phyloP scores from a whole-genome alignment of 2,888 invertebrate genomes.

The Phasia obesa region DNA sequence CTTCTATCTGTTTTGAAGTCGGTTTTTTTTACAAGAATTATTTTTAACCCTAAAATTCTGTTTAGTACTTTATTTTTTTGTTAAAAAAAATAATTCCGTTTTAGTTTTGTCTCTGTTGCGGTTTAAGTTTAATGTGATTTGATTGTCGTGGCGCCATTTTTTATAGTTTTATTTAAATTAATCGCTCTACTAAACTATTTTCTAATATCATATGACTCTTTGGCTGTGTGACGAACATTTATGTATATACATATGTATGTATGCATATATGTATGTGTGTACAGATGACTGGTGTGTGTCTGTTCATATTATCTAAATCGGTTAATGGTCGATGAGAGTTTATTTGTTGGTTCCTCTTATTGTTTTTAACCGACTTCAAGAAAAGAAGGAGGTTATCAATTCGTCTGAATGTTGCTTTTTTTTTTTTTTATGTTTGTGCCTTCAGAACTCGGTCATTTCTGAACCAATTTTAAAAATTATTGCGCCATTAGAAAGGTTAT shows the following conservation, averaged over 20 bases:
- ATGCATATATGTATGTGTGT: too few species aligned
- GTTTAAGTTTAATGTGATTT: constrained; percentile 59
- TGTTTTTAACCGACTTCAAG: too few species aligned
- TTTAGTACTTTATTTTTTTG: constrained; percentile 23
- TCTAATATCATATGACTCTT: constrained; percentile 35
- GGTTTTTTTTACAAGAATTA: too few species aligned
- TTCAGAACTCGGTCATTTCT: too few species aligned
- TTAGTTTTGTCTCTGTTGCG: constrained; percentile 13
- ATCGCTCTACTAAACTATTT: constrained; percentile 50
- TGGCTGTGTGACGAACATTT: neutral
- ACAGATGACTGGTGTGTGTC: neutral
- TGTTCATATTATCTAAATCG: constrained; percentile 28
- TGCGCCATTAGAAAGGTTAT: too few species aligned
- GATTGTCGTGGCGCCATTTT: constrained; percentile 59
- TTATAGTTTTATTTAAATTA: constrained; percentile 54
- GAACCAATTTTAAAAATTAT: too few species aligned
- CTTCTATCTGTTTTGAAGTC: too few species aligned
- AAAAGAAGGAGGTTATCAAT: too few species aligned
- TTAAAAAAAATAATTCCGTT: neutral
- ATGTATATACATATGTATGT: too few species aligned
- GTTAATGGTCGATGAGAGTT: constrained; percentile 46
- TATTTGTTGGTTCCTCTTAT: constrained; percentile 26
- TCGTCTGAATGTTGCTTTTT: too few species aligned
- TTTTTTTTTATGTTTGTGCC: too few species aligned
- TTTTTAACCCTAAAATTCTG: neutral